These are phyloP conservation scores for Aspiorhynchus laticeps DNA, from an alignment of 2,113 vertebrate genomes.

Conservation along the genomic window DNA sequence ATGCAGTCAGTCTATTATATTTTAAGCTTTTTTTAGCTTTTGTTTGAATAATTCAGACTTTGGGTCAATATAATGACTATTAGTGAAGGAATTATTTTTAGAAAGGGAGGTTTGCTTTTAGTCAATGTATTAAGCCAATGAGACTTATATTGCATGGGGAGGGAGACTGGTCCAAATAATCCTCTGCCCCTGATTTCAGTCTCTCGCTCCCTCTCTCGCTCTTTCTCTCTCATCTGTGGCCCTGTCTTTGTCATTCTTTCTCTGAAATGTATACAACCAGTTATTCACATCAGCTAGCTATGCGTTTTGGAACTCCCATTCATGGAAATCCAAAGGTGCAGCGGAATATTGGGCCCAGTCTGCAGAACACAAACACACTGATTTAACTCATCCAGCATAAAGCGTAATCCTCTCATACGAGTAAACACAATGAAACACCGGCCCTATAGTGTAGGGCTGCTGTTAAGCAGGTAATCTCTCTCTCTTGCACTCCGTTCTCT, in stretches of 20 bases:
- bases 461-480: constrained; percentile 36
- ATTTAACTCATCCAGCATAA: constrained; percentile 38
- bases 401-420: constrained; percentile 5
- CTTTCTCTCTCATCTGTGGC: constrained; percentile 1
- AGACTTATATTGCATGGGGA: neutral
- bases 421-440: constrained; percentile 12
- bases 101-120: neutral
- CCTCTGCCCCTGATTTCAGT: neutral
- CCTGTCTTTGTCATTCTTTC: neutral
- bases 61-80: neutral
- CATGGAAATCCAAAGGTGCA: constrained; percentile 29
- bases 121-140: neutral
- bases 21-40: neutral
- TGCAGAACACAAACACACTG: constrained; percentile 9
- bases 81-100: neutral
- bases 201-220: neutral
- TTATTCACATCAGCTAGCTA: constrained; percentile 25
- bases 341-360: neutral
- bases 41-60: constrained; percentile 15
- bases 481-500: constrained; percentile 11
- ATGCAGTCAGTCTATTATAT: neutral
- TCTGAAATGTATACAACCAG: constrained; percentile 7
- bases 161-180: constrained; percentile 24
- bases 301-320: neutral
- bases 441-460: constrained; percentile 1